Evolutionary conservation across 2,113 vertebrate genomes (phyloP).

Genomic region (Todiramphus chloris): DNA sequence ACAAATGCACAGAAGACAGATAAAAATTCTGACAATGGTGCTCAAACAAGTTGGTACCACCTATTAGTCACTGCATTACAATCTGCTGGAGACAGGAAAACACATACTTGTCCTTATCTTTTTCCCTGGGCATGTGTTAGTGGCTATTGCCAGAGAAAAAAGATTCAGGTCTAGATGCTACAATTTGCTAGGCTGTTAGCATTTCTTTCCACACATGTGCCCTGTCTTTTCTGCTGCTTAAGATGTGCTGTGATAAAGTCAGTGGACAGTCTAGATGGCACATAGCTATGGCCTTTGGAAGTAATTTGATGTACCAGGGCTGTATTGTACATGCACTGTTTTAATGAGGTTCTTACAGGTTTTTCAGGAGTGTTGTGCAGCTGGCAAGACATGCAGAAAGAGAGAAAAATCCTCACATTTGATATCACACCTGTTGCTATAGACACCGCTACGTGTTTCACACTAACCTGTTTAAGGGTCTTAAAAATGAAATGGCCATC

Average conservation of each 20-base stretch:
- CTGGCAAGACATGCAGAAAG: background rate
- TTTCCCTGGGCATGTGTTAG: background rate
- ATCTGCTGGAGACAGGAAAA: background rate
- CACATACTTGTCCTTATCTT: background rate
- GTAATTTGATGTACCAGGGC: background rate
- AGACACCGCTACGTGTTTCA: background rate
- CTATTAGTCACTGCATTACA: background rate
- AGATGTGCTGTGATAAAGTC: background rate
- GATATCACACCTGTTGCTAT: conserved; percentile 13
- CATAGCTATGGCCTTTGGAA: background rate
- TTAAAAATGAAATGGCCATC: background rate
- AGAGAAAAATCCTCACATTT: conserved; percentile 19
- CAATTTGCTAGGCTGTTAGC: background rate
- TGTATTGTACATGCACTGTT: background rate
- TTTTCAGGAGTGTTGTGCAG: background rate
- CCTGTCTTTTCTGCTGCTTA: background rate
- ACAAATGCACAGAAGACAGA: background rate
- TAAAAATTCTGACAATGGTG: background rate
- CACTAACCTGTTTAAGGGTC: background rate
- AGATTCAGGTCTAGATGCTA: background rate
- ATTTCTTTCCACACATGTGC: background rate
- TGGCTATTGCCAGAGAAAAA: background rate
- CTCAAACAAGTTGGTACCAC: background rate
- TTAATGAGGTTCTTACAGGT: background rate
- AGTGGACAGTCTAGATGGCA: background rate